Percentiles rank a stretch among this genome's conserved stretches.
phyloP scores from a whole-genome alignment of 2,797 vertebrate species.

The Ptychadena robeensis region DNA sequence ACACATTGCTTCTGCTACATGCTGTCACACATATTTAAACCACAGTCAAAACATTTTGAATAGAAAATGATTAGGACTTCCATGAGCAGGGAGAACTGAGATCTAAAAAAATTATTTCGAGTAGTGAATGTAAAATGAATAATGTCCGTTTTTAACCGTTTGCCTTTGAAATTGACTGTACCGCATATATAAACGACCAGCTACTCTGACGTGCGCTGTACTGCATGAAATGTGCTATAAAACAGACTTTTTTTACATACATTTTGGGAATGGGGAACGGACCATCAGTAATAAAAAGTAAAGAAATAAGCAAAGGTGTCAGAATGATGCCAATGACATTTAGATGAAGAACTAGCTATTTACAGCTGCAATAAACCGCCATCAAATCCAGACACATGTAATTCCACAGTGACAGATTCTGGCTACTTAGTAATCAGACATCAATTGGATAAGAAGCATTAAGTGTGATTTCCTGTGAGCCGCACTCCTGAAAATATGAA shows the following conservation, averaged over 20 bases:
- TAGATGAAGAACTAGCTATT: slow-evolving; percentile 25
- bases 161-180: too few species aligned
- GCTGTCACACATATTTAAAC: too few species aligned
- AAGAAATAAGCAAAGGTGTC: slow-evolving; percentile 30
- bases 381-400: slow-evolving; percentile 15
- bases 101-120: too few species aligned
- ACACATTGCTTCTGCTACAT: too few species aligned
- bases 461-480: slow-evolving; percentile 25
- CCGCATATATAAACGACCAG: too few species aligned
- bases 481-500: neutral
- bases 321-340: slow-evolving; percentile 28
- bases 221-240: neutral
- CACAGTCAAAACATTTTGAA: too few species aligned
- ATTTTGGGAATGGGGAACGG: neutral
- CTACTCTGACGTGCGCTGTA: too few species aligned
- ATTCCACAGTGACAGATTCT: slow-evolving; percentile 30
- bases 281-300: neutral
- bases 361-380: slow-evolving; percentile 23
- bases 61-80: too few species aligned
- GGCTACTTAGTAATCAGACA: slow-evolving; percentile 33
- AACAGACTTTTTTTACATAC: neutral
- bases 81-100: too few species aligned
- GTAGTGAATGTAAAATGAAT: too few species aligned
- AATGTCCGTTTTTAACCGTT: too few species aligned
- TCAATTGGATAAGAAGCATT: slow-evolving; percentile 28